Conservation (phyloP, 2,797 vertebrate species). For the Lemur catta region DNA sequence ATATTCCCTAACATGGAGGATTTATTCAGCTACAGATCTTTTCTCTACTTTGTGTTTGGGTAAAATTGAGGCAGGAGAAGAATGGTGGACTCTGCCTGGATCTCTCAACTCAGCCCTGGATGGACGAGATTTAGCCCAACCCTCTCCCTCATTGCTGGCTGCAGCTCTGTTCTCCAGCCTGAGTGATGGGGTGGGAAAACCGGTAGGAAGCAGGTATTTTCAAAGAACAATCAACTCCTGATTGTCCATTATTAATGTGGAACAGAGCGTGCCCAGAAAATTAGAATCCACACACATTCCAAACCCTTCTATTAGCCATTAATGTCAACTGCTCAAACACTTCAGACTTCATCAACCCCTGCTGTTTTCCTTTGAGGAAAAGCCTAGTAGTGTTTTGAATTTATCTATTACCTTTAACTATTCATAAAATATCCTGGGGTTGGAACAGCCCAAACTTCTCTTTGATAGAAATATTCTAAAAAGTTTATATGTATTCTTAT, state of each 20-base stretch:
- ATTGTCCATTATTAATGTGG: slow-evolving; percentile 29
- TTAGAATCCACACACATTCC: slow-evolving; percentile 22
- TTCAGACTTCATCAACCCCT: not conserved
- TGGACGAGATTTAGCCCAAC: too few relatives aligned
- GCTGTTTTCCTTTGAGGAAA: slow-evolving; percentile 42
- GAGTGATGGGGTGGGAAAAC: not conserved
- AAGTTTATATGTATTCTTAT: slow-evolving; percentile 55
- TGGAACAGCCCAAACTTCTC: slow-evolving; percentile 57
- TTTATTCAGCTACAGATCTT: not conserved
- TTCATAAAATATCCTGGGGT: slow-evolving; percentile 13
- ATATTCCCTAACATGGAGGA: not conserved
- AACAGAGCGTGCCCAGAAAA: not conserved
- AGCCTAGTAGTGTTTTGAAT: slow-evolving; percentile 32
- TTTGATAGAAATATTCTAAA: slow-evolving; percentile 57
- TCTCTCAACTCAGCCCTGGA: not conserved
- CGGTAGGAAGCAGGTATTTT: not conserved
- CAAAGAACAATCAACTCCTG: slow-evolving; percentile 15
- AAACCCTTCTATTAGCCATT: not conserved
- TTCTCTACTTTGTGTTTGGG: not conserved
- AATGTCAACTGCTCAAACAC: not conserved
- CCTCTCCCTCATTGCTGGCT: not conserved
- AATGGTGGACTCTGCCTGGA: not conserved
- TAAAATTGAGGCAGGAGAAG: not conserved
- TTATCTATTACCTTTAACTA: slow-evolving; percentile 59
- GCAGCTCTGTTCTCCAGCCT: not conserved